These are phyloP conservation scores for Acestrorhynchus altus DNA, from an alignment of 2,797 vertebrate species.

Conservation along the genomic window DNA sequence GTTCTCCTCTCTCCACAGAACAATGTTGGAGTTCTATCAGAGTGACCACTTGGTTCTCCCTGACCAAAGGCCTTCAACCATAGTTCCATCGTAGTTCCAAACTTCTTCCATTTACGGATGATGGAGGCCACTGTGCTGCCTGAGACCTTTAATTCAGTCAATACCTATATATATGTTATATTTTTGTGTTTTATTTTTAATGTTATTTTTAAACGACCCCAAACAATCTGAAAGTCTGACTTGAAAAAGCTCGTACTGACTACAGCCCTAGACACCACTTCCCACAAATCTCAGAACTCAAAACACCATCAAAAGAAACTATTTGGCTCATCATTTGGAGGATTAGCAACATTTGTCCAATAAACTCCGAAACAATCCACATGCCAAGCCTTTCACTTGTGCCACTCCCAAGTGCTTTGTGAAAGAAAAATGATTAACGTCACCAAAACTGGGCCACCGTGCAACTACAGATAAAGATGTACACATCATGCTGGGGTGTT, in stretches of 20 bases:
- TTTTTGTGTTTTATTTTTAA: not conserved
- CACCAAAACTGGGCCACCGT: conserved; percentile 14
- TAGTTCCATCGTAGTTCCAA: too few species aligned
- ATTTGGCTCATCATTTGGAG: not conserved
- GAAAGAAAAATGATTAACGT: not conserved
- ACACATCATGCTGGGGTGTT: conserved; percentile 1
- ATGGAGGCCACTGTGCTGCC: too few species aligned
- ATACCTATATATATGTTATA: not conserved
- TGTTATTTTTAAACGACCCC: not conserved
- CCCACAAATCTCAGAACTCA: not conserved
- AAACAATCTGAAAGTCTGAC: too few species aligned
- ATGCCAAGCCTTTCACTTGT: not conserved
- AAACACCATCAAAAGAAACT: not conserved
- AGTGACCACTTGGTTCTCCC: too few species aligned
- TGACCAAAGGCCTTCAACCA: too few species aligned
- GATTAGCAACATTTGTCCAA: conserved; percentile 10
- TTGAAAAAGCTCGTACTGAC: too few species aligned
- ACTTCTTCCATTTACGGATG: too few species aligned
- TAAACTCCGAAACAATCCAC: conserved; percentile 2
- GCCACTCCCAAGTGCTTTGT: not conserved
- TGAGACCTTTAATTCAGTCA: too few species aligned
- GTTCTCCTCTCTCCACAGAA: too few species aligned
- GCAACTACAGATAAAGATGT: conserved; percentile 34
- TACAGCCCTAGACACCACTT: too few species aligned
- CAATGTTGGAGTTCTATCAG: too few species aligned